Conservation (phyloP, 2,797 vertebrate genomes). For the Bradypodion ventrale region DNA sequence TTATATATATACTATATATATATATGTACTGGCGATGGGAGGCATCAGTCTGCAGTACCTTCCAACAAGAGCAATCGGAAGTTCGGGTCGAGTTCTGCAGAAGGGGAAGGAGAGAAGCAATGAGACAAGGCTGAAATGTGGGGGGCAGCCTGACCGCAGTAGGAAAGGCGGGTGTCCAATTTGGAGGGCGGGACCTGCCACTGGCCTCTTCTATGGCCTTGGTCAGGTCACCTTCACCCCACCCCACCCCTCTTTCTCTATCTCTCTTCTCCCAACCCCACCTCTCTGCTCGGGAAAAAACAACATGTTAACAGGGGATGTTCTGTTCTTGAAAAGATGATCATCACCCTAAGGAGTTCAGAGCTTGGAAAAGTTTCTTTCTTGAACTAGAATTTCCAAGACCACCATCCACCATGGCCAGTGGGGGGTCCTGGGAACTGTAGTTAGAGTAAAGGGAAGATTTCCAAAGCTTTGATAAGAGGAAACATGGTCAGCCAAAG, state of each 20-base stretch:
- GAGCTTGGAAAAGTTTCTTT: too few species aligned
- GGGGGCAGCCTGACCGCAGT: not conserved
- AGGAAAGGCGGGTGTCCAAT: not conserved
- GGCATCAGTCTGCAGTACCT: slow-evolving; percentile 27
- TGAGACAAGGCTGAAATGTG: not conserved
- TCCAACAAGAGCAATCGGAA: slow-evolving; percentile 46
- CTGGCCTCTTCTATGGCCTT: not conserved
- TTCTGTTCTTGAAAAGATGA: not conserved
- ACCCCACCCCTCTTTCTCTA: too few species aligned
- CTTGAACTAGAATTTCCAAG: too few species aligned
- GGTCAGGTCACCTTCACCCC: not conserved
- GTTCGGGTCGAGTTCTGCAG: slow-evolving; percentile 32
- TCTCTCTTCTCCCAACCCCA: not conserved
- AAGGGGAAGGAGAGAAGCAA: slow-evolving; percentile 33
- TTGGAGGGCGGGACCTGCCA: not conserved
- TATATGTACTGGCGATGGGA: not conserved
- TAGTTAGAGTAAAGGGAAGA: too few species aligned
- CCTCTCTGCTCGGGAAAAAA: too few species aligned
- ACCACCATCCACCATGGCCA: too few species aligned
- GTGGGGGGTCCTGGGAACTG: too few species aligned
- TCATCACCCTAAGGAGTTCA: too few species aligned
- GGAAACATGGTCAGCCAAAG: not conserved
- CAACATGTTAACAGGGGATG: not conserved
- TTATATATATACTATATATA: too few species aligned
- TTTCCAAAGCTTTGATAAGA: not conserved